Evolutionary conservation across 2,113 vertebrate genomes (phyloP).

Genomic region (Tyrannus savana): DNA sequence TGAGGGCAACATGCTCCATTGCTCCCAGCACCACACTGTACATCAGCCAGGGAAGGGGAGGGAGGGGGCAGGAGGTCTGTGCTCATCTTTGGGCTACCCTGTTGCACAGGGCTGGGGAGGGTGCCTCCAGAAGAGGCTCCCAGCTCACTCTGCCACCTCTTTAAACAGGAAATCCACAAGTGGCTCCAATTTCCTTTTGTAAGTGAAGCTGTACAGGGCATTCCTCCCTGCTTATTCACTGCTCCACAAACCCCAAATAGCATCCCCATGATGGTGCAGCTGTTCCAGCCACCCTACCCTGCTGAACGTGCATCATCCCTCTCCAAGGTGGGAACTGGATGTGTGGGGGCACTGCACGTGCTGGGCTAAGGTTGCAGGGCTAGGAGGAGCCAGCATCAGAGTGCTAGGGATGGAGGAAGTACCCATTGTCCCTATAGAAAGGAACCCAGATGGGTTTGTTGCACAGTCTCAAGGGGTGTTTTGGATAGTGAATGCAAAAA

Average conservation of each 20-base stretch:
- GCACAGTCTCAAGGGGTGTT: background rate
- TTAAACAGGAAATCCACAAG: slow-evolving; percentile 42
- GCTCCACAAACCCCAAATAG: background rate
- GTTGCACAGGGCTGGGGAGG: background rate
- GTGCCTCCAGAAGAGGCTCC: background rate
- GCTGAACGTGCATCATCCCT: accelerated
- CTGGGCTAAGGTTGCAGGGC: accelerated
- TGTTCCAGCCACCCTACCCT: background rate
- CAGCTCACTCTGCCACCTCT: background rate
- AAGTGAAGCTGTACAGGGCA: background rate
- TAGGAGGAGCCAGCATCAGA: background rate
- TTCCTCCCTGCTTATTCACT: slow-evolving; percentile 39
- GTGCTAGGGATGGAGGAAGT: background rate
- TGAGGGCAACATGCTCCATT: background rate
- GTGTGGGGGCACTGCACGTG: background rate
- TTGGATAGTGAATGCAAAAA: background rate
- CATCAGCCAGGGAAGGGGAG: background rate
- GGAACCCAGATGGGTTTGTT: background rate
- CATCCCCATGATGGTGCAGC: background rate
- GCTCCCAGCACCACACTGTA: background rate
- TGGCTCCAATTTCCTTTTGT: background rate
- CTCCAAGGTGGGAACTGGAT: background rate
- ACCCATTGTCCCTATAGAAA: background rate
- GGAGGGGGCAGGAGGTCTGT: background rate
- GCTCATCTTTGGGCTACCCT: background rate